Percentiles rank a stretch among this genome's conserved stretches.
These are phyloP conservation scores for Agrotis ipsilon DNA, from an alignment of 2,888 invertebrate genomes.

Conservation along the genomic window DNA sequence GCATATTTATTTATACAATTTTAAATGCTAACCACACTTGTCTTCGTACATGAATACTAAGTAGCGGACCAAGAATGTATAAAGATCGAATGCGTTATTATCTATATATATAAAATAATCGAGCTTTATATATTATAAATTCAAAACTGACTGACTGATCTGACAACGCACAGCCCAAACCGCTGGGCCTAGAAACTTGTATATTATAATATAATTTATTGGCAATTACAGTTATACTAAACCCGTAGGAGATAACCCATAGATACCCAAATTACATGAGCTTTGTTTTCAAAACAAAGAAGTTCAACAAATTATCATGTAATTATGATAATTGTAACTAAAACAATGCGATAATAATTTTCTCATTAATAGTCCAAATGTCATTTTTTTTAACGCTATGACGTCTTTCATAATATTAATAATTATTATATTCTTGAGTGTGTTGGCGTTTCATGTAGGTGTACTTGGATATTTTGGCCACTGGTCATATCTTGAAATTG, in stretches of 20 bases:
- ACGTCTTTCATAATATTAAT: constrained; percentile 1
- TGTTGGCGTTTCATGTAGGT: too few relatives aligned
- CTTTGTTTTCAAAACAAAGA: constrained; percentile 42
- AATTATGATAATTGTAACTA: constrained; percentile 36
- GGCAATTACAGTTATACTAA: background rate
- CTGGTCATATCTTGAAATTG: too few relatives aligned
- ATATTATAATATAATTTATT: background rate
- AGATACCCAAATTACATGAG: constrained; percentile 6
- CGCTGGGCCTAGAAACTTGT: too few relatives aligned
- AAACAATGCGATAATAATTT: constrained; percentile 37
- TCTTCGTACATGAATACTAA: background rate
- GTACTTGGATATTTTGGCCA: too few relatives aligned
- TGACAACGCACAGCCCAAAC: too few relatives aligned
- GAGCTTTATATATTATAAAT: too few relatives aligned
- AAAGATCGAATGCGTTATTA: too few relatives aligned
- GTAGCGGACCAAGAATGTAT: background rate
- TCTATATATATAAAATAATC: too few relatives aligned
- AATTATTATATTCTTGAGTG: too few relatives aligned
- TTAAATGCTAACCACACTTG: constrained; percentile 15
- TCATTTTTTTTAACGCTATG: constrained; percentile 9
- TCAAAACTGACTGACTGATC: too few relatives aligned
- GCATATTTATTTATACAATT: constrained; percentile 7
- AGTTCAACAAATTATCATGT: constrained; percentile 18
- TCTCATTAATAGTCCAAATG: background rate
- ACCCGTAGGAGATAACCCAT: constrained; percentile 1